A percentile compares a stretch with the other conserved stretches of the same genome.
phyloP scores from a whole-genome alignment of 2,113 vertebrate species.

The Sphyrna mokarran region DNA sequence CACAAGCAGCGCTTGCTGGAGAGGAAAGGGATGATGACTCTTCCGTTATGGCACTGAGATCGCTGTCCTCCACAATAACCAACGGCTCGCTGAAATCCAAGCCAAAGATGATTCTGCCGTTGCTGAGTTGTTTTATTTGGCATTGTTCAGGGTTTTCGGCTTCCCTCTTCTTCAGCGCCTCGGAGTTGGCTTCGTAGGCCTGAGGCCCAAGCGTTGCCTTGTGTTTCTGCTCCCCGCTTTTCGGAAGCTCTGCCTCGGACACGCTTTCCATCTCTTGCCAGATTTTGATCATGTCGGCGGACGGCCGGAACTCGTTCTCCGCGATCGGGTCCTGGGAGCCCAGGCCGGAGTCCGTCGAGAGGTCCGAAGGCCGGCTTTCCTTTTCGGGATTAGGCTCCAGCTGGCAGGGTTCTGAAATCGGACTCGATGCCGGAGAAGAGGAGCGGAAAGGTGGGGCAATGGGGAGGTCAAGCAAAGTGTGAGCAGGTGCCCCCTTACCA shows the following conservation, averaged over 20 bases:
- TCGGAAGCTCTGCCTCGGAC: conserved; percentile 37
- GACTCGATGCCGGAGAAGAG: background rate
- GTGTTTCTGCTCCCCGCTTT: background rate
- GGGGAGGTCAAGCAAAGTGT: conserved; percentile 64
- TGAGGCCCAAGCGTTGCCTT: background rate
- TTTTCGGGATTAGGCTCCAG: too few species aligned
- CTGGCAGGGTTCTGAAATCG: background rate
- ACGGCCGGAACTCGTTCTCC: conserved; percentile 61
- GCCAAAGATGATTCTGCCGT: conserved; percentile 26
- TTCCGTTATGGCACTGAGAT: conserved; percentile 53
- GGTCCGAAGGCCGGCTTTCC: background rate
- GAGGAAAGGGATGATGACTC: conserved; percentile 43
- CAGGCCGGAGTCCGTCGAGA: background rate
- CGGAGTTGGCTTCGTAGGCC: background rate
- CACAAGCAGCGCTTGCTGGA: conserved; percentile 38
- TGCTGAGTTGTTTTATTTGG: conserved; percentile 38
- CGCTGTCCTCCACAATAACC: conserved; percentile 64
- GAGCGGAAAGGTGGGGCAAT: background rate
- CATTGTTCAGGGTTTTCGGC: conserved; percentile 31
- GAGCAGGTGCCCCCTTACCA: conserved; percentile 54
- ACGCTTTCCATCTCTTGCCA: conserved; percentile 69
- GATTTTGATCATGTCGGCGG: conserved; percentile 63
- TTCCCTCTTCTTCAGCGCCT: background rate
- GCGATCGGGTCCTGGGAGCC: conserved; percentile 38
- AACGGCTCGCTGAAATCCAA: conserved; percentile 47